phyloP scores from a whole-genome alignment of 2,797 vertebrate genomes.

The Crenuchus spilurus region DNA sequence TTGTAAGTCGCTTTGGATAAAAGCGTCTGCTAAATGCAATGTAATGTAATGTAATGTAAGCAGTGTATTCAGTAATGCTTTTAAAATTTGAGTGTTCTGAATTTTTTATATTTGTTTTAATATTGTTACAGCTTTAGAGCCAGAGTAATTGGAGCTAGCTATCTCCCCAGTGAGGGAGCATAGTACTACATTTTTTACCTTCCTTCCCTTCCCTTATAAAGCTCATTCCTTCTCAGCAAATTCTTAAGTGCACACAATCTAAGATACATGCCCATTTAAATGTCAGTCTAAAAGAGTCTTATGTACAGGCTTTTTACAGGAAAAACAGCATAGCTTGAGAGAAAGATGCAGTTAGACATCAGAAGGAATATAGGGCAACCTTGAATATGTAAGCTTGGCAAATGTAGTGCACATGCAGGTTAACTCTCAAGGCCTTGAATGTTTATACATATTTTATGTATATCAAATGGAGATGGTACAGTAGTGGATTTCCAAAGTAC shows the following conservation, averaged over 20 bases:
- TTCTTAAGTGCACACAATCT: neutral
- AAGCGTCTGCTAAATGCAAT: no score
- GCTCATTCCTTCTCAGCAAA: neutral
- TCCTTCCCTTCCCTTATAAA: neutral
- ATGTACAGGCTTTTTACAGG: neutral
- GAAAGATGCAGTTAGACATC: neutral
- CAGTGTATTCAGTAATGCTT: no score
- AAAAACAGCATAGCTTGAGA: neutral
- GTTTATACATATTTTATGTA: slow-evolving; percentile 28
- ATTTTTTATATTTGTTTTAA: no score
- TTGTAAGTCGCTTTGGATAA: no score
- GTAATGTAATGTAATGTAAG: no score
- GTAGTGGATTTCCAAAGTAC: slow-evolving; percentile 1
- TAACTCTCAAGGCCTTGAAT: slow-evolving; percentile 19
- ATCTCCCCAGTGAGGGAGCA: no score
- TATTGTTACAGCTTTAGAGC: no score
- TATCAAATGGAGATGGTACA: slow-evolving; percentile 22
- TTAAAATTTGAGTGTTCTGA: no score
- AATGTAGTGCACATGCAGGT: slow-evolving; percentile 33
- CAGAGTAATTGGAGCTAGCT: no score
- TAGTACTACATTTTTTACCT: no score
- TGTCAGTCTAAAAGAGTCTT: neutral
- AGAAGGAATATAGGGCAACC: slow-evolving; percentile 21
- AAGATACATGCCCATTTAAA: neutral
- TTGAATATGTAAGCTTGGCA: slow-evolving; percentile 40